Base-by-base conservation (phyloP, 2,113 vertebrate genomes). In the Dromiciops gliroides region DNA sequence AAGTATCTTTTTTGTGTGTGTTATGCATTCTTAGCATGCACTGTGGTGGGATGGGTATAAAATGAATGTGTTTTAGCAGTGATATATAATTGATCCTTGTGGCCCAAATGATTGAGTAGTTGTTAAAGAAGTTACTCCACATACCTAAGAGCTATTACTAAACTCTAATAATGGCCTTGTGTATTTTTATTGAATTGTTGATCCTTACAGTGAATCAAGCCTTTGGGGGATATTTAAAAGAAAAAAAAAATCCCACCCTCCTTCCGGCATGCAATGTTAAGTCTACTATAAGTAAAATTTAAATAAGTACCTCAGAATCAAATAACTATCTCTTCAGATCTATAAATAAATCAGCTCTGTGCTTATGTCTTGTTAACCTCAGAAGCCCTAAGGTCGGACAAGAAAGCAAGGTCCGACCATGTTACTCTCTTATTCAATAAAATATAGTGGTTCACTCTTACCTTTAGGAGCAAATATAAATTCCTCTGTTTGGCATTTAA, bases 1-100 rank as follows among this genome's bases (percentile, higher is more conserved):
- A 98, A 97, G 97, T 97, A 90, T 96, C n/a, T 83, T 97, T 95
- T 94, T 6, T 0, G 95, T 93, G 97, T 97, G 96, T 93, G 96
- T 96, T 97, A 97, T 97, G 94, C 95, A 97, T 97, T 94, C 93
- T 49, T 95, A 95, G 95, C 97, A 96, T 97, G 97, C 6, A 8
- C 94, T 52, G 95, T 49, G 96, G 96, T 91, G 1, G 89, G 96
- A 92, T 6, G 67, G 67, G 3, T 91, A 8, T 47, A 1, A 94
- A 94, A 94, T 48, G 5, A 53, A 90, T 19, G 31, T 96, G 96
- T 96, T 96, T 97, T 97, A 97, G 96, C 95, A 93, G 2, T 48
- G 90, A 92, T 94, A 8, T 95, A 93, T 98, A 96, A 98, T 97
- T 97, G 97, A 98, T 97, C 93, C 92, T 95, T 2, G 53, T 0